Conservation (phyloP, 1,140 invertebrate species). For the Atta colombica region DNA sequence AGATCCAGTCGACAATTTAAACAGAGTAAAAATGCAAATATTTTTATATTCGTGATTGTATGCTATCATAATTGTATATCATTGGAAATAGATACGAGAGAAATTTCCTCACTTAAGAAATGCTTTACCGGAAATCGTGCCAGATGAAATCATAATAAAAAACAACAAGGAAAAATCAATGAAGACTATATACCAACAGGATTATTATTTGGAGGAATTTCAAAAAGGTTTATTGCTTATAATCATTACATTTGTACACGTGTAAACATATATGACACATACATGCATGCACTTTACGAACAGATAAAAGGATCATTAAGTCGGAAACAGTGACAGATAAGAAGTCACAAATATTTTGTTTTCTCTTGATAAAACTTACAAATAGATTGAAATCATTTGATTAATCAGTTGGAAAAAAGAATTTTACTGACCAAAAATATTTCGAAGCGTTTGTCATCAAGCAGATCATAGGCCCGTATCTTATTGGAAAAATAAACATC, state of each 20-base stretch:
- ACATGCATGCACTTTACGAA: too few relatives aligned
- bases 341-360: too few relatives aligned
- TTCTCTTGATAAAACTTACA: too few relatives aligned
- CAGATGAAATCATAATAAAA: slow-evolving; percentile 72
- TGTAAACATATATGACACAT: too few relatives aligned
- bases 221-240: slow-evolving; percentile 8
- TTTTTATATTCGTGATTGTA: background rate
- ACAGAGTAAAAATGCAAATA: slow-evolving; percentile 64
- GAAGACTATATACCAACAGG: slow-evolving; percentile 71
- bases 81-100: slow-evolving; percentile 66
- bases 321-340: too few relatives aligned
- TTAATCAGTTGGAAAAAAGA: too few relatives aligned
- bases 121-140: slow-evolving; percentile 59
- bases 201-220: slow-evolving; percentile 70
- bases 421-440: too few relatives aligned
- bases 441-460: too few relatives aligned
- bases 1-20: slow-evolving; percentile 63
- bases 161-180: slow-evolving; percentile 61
- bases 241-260: background rate
- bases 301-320: too few relatives aligned
- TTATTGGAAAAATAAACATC: too few relatives aligned
- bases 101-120: slow-evolving; percentile 70
- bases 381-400: too few relatives aligned
- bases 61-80: background rate
- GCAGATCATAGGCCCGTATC: too few relatives aligned